phyloP scores from a whole-genome alignment of 1,140 invertebrate genomes.

The Drosophila mauritiana region DNA sequence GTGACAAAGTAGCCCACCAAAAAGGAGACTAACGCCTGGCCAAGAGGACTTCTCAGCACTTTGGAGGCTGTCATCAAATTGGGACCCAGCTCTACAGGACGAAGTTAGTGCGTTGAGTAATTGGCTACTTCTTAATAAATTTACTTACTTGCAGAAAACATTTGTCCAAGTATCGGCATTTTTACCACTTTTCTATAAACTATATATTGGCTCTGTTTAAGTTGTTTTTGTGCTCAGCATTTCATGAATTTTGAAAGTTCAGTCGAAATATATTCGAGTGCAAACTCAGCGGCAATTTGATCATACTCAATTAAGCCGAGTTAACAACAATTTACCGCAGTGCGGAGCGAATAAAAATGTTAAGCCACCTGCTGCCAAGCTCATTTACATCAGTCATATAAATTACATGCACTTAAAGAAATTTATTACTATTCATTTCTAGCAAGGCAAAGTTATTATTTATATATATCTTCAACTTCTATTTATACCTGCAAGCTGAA shows the following conservation, averaged over 20 bases:
- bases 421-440: too few relatives aligned
- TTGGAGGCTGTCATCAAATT: slow-evolving; percentile 16
- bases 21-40: slow-evolving; percentile 48
- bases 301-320: slow-evolving; percentile 35
- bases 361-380: slow-evolving; percentile 51
- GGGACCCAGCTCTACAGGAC: slow-evolving; percentile 1
- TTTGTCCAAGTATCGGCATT: neutral
- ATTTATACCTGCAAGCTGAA: too few relatives aligned
- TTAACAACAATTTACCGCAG: slow-evolving; percentile 37
- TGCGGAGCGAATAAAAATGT: slow-evolving; percentile 30
- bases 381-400: slow-evolving; percentile 50
- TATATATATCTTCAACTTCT: too few relatives aligned
- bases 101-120: neutral
- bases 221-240: neutral
- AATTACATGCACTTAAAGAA: slow-evolving; percentile 20
- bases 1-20: slow-evolving; percentile 54
- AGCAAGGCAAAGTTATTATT: too few relatives aligned
- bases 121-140: neutral
- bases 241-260: slow-evolving; percentile 16
- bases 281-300: slow-evolving; percentile 12
- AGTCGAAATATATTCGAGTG: slow-evolving; percentile 4
- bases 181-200: neutral
- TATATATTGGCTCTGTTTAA: neutral
- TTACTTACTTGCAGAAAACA: slow-evolving; percentile 35
- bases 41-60: slow-evolving; percentile 37